phyloP scores from a whole-genome alignment of 2,797 vertebrate species.

The Oreochromis grahami region DNA sequence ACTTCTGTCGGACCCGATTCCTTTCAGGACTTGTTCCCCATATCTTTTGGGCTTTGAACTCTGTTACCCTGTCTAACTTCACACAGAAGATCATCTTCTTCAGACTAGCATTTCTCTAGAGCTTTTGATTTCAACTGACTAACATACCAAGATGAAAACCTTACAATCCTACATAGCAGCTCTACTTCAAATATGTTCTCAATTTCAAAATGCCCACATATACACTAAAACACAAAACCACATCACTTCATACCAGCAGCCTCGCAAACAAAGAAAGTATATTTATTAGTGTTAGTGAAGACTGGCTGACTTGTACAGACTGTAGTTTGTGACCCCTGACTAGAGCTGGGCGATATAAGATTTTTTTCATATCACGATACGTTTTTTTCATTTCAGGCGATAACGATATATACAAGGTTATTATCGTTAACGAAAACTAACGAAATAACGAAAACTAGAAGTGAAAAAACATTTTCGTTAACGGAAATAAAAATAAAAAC shows the following conservation, averaged over 20 bases:
- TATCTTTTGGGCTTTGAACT: background rate
- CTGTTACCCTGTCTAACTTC: background rate
- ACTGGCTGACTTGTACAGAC: background rate
- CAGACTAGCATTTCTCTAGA: background rate
- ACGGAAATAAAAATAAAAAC: too few species aligned
- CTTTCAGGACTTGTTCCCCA: background rate
- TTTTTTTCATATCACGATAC: too few species aligned
- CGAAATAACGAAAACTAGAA: too few species aligned
- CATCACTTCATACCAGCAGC: background rate
- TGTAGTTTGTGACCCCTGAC: conserved; percentile 1
- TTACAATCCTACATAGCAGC: background rate
- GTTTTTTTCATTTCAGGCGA: too few species aligned
- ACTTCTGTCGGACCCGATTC: background rate
- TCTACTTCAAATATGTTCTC: background rate
- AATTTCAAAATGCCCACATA: background rate
- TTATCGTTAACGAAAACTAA: too few species aligned
- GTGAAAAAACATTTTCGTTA: too few species aligned
- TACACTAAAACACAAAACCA: background rate
- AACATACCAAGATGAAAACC: background rate
- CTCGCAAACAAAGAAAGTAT: background rate
- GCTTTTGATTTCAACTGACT: background rate
- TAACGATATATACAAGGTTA: too few species aligned
- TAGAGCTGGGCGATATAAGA: too few species aligned
- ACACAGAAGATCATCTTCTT: background rate
- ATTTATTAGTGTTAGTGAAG: background rate